A percentile compares a stretch with the other conserved stretches of the same genome.
Evolutionary conservation across 2,888 invertebrate species (phyloP).

Genomic region (Xestia rhomboidea): DNA sequence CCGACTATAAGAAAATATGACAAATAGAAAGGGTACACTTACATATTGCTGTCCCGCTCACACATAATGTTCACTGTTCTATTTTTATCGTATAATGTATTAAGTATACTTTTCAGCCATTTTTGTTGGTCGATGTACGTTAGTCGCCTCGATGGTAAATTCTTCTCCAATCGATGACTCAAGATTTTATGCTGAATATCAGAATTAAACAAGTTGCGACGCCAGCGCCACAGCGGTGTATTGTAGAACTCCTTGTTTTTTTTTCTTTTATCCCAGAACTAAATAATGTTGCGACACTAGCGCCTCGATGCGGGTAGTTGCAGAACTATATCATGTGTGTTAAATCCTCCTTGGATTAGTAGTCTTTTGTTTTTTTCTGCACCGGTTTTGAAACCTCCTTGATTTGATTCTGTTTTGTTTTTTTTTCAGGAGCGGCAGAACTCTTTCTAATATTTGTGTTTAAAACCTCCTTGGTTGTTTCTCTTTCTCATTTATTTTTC

Average conservation of each 20-base stretch:
- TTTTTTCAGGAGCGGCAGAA: conserved; percentile 4
- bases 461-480: conserved; percentile 15
- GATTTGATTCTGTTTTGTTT: background rate
- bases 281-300: background rate
- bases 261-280: background rate
- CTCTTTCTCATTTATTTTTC: background rate
- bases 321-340: background rate
- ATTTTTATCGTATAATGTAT: too few relatives aligned
- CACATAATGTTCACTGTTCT: background rate
- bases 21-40: background rate
- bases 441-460: background rate
- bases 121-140: too few relatives aligned
- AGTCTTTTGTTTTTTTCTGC: background rate
- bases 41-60: background rate
- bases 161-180: background rate
- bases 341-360: background rate
- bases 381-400: background rate
- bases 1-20: background rate
- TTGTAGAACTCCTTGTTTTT: background rate
- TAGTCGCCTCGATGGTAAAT: background rate
- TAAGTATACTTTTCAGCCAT: too few relatives aligned
- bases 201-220: background rate
- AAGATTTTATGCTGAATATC: background rate
- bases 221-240: conserved; percentile 14
- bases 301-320: conserved; percentile 17